Conservation (phyloP, 2,113 vertebrate species). For the Tragelaphus scriptus region DNA sequence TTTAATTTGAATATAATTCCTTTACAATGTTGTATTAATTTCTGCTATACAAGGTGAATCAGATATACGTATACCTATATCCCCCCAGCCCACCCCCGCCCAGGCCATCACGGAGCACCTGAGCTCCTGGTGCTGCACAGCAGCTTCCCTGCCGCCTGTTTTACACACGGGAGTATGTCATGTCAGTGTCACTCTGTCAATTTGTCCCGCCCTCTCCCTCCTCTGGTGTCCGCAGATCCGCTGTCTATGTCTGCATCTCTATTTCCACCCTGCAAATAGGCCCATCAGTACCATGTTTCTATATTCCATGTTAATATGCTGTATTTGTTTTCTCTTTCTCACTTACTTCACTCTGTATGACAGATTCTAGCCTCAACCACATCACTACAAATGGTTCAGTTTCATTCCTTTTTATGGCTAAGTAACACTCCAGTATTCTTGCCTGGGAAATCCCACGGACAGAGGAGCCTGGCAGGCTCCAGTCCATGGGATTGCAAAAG, state of each 20-base stretch:
- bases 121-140: background rate
- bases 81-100: background rate
- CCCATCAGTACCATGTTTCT: background rate
- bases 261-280: background rate
- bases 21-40: background rate
- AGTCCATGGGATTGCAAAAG: background rate
- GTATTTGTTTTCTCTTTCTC: background rate
- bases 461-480: background rate
- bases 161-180: background rate
- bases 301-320: background rate
- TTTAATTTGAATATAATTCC: background rate
- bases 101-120: background rate
- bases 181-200: background rate
- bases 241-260: background rate
- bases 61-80: background rate
- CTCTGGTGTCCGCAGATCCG: background rate
- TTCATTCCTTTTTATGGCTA: background rate
- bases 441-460: background rate
- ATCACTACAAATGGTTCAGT: background rate
- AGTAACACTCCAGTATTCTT: background rate
- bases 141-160: background rate
- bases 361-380: background rate
- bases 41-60: background rate
- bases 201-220: background rate
- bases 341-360: background rate